Percentiles rank a stretch among this genome's conserved stretches.
Conservation (phyloP, 1,140 invertebrate species). For the Pseudomyrmex dendroicus region DNA sequence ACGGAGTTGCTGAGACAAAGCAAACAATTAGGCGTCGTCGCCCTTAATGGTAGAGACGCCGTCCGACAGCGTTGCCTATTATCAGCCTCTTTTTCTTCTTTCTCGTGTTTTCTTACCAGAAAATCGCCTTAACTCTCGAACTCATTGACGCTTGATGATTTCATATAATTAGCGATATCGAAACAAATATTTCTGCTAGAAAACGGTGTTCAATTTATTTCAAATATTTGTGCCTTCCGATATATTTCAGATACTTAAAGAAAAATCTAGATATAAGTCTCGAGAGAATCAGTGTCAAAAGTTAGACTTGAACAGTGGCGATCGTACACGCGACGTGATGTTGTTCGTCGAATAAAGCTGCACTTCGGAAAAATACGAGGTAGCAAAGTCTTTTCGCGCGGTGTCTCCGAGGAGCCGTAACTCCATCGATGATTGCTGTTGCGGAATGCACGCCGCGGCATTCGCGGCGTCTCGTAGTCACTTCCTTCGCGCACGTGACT, state of each 20-base stretch:
- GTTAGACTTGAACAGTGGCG: neutral
- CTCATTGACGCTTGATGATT: slow-evolving; percentile 17
- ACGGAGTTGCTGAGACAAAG: slow-evolving; percentile 53
- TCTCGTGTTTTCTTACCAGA: slow-evolving; percentile 16
- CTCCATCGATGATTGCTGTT: slow-evolving; percentile 34
- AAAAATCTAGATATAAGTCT: neutral
- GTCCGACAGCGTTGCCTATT: slow-evolving; percentile 27
- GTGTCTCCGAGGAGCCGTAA: slow-evolving; percentile 24
- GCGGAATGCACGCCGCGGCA: slow-evolving; percentile 23
- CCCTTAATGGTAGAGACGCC: slow-evolving; percentile 43
- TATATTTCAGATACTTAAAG: neutral
- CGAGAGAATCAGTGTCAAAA: neutral
- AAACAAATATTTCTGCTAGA: neutral
- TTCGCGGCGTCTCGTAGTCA: slow-evolving; percentile 62
- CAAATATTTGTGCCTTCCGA: neutral
- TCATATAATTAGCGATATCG: neutral
- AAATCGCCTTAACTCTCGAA: slow-evolving; percentile 4
- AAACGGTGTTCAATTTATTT: too few species aligned
- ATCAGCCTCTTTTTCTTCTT: slow-evolving; percentile 5
- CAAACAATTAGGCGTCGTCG: slow-evolving; percentile 52
- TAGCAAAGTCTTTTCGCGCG: neutral
- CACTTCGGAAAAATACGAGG: slow-evolving; percentile 12
- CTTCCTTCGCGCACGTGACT: slow-evolving; percentile 77
- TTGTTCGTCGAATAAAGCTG: neutral
- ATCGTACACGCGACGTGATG: neutral